Evolutionary conservation across 2,888 invertebrate genomes (phyloP).

Genomic region (Coelopa pilipes): DNA sequence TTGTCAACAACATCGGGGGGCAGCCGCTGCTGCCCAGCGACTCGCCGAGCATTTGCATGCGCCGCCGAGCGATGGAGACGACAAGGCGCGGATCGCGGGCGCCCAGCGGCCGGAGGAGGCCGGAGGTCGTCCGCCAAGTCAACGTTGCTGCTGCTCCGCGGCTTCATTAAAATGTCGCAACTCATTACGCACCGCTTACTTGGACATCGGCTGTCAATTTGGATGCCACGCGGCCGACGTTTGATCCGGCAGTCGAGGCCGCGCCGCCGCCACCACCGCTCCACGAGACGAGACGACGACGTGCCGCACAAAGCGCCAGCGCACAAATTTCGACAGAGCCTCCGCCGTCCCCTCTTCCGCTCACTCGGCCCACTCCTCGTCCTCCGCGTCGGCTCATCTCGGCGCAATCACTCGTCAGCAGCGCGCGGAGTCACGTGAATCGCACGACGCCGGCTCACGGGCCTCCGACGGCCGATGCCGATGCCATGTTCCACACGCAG

Average conservation of each 20-base stretch:
- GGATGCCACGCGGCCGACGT: neutral
- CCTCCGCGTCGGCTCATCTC: too few species aligned
- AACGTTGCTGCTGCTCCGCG: neutral
- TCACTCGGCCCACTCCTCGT: neutral
- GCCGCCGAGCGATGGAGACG: neutral
- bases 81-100: neutral
- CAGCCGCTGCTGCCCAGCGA: neutral
- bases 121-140: slow-evolving; percentile 15
- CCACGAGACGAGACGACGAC: neutral
- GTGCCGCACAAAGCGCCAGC: slow-evolving; percentile 40
- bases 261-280: neutral
- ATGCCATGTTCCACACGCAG: neutral
- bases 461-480: neutral
- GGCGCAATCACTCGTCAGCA: slow-evolving; percentile 23
- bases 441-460: neutral
- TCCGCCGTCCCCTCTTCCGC: neutral
- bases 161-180: slow-evolving; percentile 46
- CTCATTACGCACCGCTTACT: slow-evolving; percentile 37
- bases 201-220: slow-evolving; percentile 31
- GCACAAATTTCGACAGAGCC: slow-evolving; percentile 44
- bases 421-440: neutral
- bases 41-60: neutral
- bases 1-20: slow-evolving; percentile 16
- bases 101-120: neutral
- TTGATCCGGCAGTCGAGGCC: too few species aligned